Percentiles rank a stretch among this genome's conserved stretches.
phyloP scores from a whole-genome alignment of 2,113 vertebrate species.

The Pipra filicauda region DNA sequence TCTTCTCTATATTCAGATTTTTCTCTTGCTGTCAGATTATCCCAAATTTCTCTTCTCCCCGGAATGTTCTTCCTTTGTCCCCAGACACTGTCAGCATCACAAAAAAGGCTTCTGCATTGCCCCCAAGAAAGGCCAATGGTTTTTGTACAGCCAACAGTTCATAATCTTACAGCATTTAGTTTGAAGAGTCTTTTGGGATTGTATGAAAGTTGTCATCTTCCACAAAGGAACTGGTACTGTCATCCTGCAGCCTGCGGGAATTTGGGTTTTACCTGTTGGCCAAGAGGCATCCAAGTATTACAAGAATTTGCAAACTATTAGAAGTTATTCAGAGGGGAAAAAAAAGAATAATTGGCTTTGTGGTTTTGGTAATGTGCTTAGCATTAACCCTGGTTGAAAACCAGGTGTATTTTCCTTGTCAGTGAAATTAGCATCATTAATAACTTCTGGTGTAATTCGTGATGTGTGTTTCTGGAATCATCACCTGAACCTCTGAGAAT shows the following conservation, averaged over 20 bases:
- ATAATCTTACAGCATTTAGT: not conserved
- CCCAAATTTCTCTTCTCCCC: not conserved
- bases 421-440: not conserved
- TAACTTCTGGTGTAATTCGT: not conserved
- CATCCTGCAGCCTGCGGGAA: not conserved
- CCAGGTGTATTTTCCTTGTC: not conserved
- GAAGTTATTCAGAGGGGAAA: accelerated
- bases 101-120: not conserved
- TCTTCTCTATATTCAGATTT: not conserved
- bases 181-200: not conserved
- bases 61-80: not conserved
- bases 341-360: not conserved
- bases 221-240: accelerated
- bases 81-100: not conserved
- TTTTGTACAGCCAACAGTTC: not conserved
- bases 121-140: not conserved
- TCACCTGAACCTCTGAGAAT: not conserved
- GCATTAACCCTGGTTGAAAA: not conserved
- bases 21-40: not conserved
- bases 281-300: not conserved
- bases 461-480: not conserved
- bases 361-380: not conserved
- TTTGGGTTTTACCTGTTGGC: not conserved
- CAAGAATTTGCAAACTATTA: not conserved
- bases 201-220: not conserved